Conservation (phyloP, 2,797 vertebrate genomes). For the Muscicapa striata region DNA sequence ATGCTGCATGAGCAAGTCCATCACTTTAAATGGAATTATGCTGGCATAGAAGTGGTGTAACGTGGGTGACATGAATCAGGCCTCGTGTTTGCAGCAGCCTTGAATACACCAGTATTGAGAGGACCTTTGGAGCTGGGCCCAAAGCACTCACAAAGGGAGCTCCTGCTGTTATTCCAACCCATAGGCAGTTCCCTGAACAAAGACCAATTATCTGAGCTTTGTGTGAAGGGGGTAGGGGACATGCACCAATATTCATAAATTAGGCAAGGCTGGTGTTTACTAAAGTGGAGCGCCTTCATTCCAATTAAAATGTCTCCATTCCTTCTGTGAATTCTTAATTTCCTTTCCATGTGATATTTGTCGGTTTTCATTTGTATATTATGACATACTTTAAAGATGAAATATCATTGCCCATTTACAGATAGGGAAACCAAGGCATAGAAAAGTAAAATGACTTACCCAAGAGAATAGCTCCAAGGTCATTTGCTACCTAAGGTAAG, state of each 20-base stretch:
- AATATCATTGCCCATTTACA: not conserved
- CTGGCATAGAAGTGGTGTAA: slow-evolving; percentile 40
- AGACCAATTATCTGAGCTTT: slow-evolving; percentile 70
- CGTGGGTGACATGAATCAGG: slow-evolving; percentile 49
- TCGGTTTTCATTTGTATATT: not conserved
- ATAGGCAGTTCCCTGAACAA: slow-evolving; percentile 62
- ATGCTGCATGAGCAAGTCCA: slow-evolving; percentile 27
- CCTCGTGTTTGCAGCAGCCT: slow-evolving; percentile 42
- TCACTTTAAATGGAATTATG: slow-evolving; percentile 52
- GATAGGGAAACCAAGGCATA: slow-evolving; percentile 12
- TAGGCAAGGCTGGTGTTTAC: slow-evolving; percentile 58
- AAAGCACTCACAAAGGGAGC: slow-evolving; percentile 68
- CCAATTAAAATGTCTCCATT: slow-evolving; percentile 67
- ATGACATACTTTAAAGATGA: not conserved
- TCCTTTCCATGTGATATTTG: slow-evolving; percentile 52
- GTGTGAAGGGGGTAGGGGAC: slow-evolving; percentile 61
- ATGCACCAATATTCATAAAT: slow-evolving; percentile 70
- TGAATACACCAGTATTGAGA: slow-evolving; percentile 61
- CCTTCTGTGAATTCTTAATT: slow-evolving; percentile 64
- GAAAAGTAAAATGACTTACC: slow-evolving; percentile 14
- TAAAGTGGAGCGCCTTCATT: slow-evolving; percentile 52
- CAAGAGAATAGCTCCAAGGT: slow-evolving; percentile 48
- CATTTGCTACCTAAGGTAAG: slow-evolving; percentile 44
- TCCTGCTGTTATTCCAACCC: slow-evolving; percentile 68
- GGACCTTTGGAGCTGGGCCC: slow-evolving; percentile 69